Percentiles rank a stretch among this genome's conserved stretches.
Conservation (phyloP, 2,797 vertebrate species). For the Sternarchorhynchus goeldii region DNA sequence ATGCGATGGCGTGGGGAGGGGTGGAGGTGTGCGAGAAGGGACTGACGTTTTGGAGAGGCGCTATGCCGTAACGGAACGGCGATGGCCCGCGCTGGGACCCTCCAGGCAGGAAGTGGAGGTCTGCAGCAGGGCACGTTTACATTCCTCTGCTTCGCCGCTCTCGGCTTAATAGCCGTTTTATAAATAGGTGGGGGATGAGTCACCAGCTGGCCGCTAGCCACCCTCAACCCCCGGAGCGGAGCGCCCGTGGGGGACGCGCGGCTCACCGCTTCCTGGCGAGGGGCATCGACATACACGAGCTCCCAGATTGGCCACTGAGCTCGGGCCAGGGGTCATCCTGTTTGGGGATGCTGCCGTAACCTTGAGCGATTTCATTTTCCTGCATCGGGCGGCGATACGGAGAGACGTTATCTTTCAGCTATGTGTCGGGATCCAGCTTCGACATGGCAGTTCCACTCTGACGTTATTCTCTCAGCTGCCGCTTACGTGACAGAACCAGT, state of each 20-base stretch:
- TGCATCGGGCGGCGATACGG: conserved; percentile 64
- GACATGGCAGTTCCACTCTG: conserved; percentile 8
- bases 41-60: conserved; percentile 44
- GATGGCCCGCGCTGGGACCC: conserved; percentile 9
- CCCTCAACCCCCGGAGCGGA: not conserved
- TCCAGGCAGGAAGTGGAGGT: conserved; percentile 49
- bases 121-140: conserved; percentile 47
- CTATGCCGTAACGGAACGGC: conserved; percentile 33
- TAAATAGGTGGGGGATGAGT: conserved; percentile 53
- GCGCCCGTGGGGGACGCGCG: conserved; percentile 50
- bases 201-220: conserved; percentile 22
- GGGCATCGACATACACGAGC: conserved; percentile 62
- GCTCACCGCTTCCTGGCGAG: conserved; percentile 63
- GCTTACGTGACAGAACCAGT: not conserved
- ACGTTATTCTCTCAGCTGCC: not conserved
- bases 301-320: conserved; percentile 65
- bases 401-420: conserved; percentile 66
- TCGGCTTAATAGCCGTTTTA: conserved; percentile 42
- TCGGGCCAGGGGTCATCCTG: conserved; percentile 74
- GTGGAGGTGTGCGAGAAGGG: not conserved
- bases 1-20: conserved; percentile 11
- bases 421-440: conserved; percentile 42
- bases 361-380: conserved; percentile 75
- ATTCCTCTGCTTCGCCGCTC: conserved; percentile 27
- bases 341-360: conserved; percentile 72